Evolutionary conservation across 1,140 invertebrate species (phyloP).

Genomic region (Fopius arisanus): DNA sequence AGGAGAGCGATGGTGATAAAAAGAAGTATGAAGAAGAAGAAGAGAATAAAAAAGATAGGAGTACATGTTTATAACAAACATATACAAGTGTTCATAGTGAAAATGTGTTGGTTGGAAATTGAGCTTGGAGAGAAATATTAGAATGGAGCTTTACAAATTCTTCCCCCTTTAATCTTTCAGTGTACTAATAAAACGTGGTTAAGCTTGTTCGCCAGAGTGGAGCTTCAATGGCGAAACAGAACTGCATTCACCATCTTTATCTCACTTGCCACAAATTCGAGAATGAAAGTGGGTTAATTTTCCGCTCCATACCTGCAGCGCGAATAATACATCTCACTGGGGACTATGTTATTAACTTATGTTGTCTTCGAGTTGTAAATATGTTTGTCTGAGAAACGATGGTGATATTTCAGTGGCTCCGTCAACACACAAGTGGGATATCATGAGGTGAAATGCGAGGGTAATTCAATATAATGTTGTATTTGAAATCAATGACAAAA

Average conservation of each 20-base stretch:
- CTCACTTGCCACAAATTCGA: not conserved
- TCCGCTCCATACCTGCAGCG: not conserved
- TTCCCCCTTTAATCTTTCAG: constrained; percentile 44
- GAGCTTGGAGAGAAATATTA: not conserved
- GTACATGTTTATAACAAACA: too few relatives aligned
- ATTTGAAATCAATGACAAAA: too few relatives aligned
- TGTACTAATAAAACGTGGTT: constrained; percentile 57
- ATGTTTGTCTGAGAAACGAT: not conserved
- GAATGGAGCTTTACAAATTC: not conserved
- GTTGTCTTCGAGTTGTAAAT: constrained; percentile 4
- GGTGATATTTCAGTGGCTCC: not conserved
- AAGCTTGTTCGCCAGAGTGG: constrained; percentile 31
- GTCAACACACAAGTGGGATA: not conserved
- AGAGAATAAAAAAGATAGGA: too few relatives aligned
- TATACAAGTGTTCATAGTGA: too few relatives aligned
- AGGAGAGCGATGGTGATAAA: not conserved
- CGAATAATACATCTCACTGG: not conserved
- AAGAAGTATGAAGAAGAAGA: not conserved
- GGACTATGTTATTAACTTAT: not conserved
- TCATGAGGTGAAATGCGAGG: too few relatives aligned
- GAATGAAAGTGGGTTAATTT: not conserved
- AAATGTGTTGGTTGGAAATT: not conserved
- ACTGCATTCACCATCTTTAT: not conserved
- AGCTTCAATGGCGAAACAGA: not conserved
- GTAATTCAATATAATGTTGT: too few relatives aligned